These are phyloP conservation scores for Carposina sasakii DNA, from an alignment of 1,140 invertebrate species.

Conservation along the genomic window DNA sequence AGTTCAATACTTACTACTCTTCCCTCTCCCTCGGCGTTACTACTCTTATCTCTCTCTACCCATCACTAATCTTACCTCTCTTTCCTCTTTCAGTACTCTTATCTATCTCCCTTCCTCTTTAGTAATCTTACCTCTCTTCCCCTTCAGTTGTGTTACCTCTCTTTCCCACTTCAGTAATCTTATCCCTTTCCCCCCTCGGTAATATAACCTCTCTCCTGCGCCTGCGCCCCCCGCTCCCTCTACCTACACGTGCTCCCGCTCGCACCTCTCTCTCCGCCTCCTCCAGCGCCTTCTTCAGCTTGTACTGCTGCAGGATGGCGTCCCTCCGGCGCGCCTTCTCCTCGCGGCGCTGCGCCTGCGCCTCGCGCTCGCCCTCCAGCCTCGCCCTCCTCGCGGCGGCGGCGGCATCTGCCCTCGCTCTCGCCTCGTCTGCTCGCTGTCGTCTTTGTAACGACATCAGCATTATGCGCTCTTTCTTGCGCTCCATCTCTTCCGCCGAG, in stretches of 20 bases:
- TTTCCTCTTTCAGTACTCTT: no score
- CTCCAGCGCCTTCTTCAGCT: conserved; percentile 94
- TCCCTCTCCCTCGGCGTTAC: no score
- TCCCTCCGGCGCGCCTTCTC: conserved; percentile 91
- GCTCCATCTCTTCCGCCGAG: conserved; percentile 90
- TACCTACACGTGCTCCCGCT: conserved; percentile 3
- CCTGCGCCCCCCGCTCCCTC: no score
- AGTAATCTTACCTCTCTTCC: no score
- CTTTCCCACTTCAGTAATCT: no score
- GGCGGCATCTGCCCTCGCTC: conserved; percentile 89
- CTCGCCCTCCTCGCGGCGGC: conserved; percentile 82
- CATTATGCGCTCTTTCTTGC: conserved; percentile 91
- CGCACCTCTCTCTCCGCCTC: conserved; percentile 90
- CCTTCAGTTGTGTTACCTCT: no score
- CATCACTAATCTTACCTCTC: no score
- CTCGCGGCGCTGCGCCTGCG: conserved; percentile 86
- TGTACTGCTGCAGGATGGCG: conserved; percentile 94
- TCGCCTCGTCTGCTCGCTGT: conserved; percentile 91
- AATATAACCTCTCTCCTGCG: no score
- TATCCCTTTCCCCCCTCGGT: no score
- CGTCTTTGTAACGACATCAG: conserved; percentile 88
- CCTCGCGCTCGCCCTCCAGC: conserved; percentile 89
- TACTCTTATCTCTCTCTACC: no score
- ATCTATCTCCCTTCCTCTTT: no score
- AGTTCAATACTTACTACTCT: no score